Evolutionary conservation across 2,797 vertebrate species (phyloP).

Genomic region (Esox masquinongy): DNA sequence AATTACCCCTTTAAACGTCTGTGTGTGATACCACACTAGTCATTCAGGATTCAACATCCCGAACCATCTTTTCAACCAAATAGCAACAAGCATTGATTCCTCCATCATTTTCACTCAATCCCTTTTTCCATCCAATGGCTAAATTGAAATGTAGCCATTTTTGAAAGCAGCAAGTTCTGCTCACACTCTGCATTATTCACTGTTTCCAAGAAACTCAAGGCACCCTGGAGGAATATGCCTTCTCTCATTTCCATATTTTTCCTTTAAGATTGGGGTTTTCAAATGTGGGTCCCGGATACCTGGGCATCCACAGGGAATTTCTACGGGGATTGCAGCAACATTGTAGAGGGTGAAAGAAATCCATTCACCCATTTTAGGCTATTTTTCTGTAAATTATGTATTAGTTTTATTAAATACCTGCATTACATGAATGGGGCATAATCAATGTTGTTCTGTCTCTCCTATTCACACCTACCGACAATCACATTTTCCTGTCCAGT

Average conservation of each 20-base stretch:
- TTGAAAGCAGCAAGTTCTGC: slow-evolving; percentile 27
- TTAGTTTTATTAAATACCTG: too few relatives aligned
- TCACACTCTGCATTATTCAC: slow-evolving; percentile 49
- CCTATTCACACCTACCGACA: too few relatives aligned
- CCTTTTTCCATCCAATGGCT: slow-evolving; percentile 39
- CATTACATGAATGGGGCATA: too few relatives aligned
- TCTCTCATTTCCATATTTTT: slow-evolving; percentile 44
- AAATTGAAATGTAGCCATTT: slow-evolving; percentile 39
- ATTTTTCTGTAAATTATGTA: too few relatives aligned
- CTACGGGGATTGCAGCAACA: too few relatives aligned
- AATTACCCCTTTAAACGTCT: neutral
- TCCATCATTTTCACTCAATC: slow-evolving; percentile 38
- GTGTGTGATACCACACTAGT: slow-evolving; percentile 34
- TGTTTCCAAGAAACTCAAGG: slow-evolving; percentile 36
- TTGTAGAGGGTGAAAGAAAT: too few relatives aligned
- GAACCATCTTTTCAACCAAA: slow-evolving; percentile 2
- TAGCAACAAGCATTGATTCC: slow-evolving; percentile 14
- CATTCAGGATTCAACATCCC: slow-evolving; percentile 13
- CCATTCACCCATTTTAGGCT: too few relatives aligned
- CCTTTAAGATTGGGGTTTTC: slow-evolving; percentile 37
- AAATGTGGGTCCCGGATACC: neutral
- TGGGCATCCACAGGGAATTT: too few relatives aligned
- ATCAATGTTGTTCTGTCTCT: too few relatives aligned
- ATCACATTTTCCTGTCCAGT: too few relatives aligned
- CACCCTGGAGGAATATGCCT: slow-evolving; percentile 32